These are phyloP conservation scores for Platalea minor DNA, from an alignment of 2,797 vertebrate genomes.

Conservation along the genomic window DNA sequence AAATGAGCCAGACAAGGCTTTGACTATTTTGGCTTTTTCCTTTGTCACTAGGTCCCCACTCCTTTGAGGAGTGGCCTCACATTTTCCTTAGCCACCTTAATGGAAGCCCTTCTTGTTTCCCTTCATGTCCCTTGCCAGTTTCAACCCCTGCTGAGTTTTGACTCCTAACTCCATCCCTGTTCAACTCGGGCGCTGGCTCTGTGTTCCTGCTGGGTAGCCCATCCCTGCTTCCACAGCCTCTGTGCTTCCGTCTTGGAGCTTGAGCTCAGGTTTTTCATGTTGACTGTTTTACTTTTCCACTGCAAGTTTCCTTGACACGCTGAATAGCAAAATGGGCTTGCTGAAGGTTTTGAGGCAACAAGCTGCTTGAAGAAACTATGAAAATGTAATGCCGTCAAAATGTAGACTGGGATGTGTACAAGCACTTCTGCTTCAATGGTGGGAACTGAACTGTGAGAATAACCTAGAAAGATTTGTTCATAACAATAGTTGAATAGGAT, in stretches of 20 bases:
- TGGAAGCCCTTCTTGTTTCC: neutral
- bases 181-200: neutral
- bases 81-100: neutral
- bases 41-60: neutral
- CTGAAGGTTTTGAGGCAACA: neutral
- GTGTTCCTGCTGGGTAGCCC: neutral
- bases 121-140: neutral
- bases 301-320: neutral
- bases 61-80: neutral
- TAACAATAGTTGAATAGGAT: neutral
- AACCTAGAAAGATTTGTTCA: neutral
- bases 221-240: neutral
- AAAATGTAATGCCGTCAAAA: neutral
- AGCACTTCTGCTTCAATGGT: neutral
- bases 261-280: neutral
- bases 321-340: neutral
- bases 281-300: neutral
- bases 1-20: neutral
- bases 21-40: neutral
- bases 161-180: neutral
- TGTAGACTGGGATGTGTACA: neutral
- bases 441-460: neutral
- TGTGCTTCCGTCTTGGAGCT: neutral
- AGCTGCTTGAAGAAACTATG: neutral
- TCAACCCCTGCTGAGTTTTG: neutral